These are phyloP conservation scores for Pseudorhombus dupliciocellatus DNA, from an alignment of 2,113 vertebrate species.

Conservation along the genomic window DNA sequence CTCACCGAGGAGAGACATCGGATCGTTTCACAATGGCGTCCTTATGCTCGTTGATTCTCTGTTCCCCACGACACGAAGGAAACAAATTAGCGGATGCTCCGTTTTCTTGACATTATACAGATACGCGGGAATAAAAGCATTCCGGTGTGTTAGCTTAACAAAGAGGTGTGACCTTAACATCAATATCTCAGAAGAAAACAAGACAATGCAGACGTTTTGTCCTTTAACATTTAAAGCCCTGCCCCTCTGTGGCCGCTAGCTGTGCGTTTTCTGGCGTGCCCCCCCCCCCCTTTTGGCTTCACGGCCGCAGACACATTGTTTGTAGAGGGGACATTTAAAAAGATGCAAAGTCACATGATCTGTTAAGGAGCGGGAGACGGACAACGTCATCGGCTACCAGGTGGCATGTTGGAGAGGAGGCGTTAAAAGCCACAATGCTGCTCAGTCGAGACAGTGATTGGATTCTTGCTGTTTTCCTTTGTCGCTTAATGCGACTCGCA, in stretches of 20 bases:
- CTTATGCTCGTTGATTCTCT: slow-evolving; percentile 16
- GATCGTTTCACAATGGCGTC: background rate
- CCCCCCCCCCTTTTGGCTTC: slow-evolving; percentile 21
- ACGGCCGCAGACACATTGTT: slow-evolving; percentile 17
- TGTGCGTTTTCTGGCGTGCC: slow-evolving; percentile 20
- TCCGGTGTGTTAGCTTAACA: slow-evolving; percentile 15
- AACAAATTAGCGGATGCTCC: slow-evolving; percentile 37
- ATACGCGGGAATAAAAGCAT: slow-evolving; percentile 28
- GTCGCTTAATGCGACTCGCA: slow-evolving; percentile 2
- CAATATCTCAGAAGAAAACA: slow-evolving; percentile 6
- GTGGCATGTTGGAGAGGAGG: slow-evolving; percentile 51
- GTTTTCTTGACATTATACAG: slow-evolving; percentile 53
- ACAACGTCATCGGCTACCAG: slow-evolving; percentile 57
- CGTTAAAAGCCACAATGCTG: slow-evolving; percentile 33
- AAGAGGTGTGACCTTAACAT: slow-evolving; percentile 10
- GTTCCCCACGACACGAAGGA: slow-evolving; percentile 37
- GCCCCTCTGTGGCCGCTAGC: slow-evolving; percentile 23
- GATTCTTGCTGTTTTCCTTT: slow-evolving; percentile 32
- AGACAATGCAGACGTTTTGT: background rate
- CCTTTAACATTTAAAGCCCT: slow-evolving; percentile 16
- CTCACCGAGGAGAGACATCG: slow-evolving; percentile 24
- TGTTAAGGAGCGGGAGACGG: slow-evolving; percentile 37
- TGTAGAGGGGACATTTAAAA: slow-evolving; percentile 54
- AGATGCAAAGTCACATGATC: slow-evolving; percentile 51
- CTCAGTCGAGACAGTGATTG: slow-evolving; percentile 36